These are phyloP conservation scores for Platysternon megacephalum DNA, from an alignment of 2,113 vertebrate species.

Conservation along the genomic window DNA sequence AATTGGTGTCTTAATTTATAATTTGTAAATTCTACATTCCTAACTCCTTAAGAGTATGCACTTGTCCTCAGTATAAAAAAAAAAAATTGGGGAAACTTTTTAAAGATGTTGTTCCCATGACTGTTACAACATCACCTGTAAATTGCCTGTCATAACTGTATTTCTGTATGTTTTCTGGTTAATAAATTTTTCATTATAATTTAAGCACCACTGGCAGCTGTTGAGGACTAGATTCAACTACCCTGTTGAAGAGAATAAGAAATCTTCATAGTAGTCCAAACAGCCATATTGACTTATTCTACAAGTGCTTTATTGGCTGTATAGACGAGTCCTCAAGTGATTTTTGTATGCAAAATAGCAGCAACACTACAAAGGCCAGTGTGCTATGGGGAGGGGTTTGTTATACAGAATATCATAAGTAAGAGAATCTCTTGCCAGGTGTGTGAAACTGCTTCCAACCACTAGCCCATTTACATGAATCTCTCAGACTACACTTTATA, in stretches of 20 bases:
- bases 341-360: background rate
- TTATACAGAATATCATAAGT: background rate
- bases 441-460: background rate
- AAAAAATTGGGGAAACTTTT: background rate
- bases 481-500: background rate
- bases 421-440: background rate
- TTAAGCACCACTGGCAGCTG: fast-evolving
- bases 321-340: background rate
- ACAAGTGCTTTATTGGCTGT: background rate
- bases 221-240: background rate
- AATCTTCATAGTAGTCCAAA: background rate
- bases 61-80: background rate
- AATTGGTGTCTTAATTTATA: background rate
- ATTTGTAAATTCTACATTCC: background rate
- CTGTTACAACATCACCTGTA: background rate
- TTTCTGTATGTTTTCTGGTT: background rate
- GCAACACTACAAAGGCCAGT: background rate
- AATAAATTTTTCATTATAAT: background rate
- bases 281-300: background rate
- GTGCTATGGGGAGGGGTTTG: background rate
- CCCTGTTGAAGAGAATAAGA: background rate
- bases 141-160: background rate
- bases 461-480: background rate
- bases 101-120: background rate
- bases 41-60: background rate